Evolutionary conservation across 2,113 vertebrate species (phyloP), one percentile per base, ranked within the genome.

Genomic region (Lethenteron reissneri): DNA sequence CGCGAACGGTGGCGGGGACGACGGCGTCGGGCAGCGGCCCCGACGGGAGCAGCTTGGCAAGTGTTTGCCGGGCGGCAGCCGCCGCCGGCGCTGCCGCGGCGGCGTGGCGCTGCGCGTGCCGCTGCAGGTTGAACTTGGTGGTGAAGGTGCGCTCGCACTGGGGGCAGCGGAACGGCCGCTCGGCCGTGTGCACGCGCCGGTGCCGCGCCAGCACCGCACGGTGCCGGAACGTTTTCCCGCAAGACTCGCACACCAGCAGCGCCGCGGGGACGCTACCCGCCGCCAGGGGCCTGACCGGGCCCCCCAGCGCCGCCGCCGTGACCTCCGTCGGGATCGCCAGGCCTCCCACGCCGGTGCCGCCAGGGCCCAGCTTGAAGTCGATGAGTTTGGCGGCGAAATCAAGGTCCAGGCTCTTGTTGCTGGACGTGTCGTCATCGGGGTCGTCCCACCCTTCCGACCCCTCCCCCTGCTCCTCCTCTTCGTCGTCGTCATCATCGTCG

Each of bases 341-440:
- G 41, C 41, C 41, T 41, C 41, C 41, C 41, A 41, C 41, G 41
- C 41, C 41, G 41, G 41, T 41, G 41, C 41, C 41, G 41, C 41
- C 41, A 41, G 41, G 41, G 64, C 64, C 21, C 64, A 95, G 85
- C 78, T 89, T 95, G 76, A 97, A 92, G 82, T 90, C 92, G 75
- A 95, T 92, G 70, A 94, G 83, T 80, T 89, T 94, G 77, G 84
- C 87, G 77, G 88, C 88, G 7, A 97, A 87, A 82, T 96, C 87
- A 71, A 97, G 84, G 81, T 99, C 91, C 78, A 92, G 81, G 79
- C 89, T 96, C 77, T 87, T 88, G 82, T 92, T 94, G 85, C 92
- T 99, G 77, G 85, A 82, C 4, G 82, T 81, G 77, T 95, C 88
- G 57, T 92, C 89, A 57, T 86, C 85, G 0, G 73, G 77, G 70